Evolutionary conservation across 2,888 invertebrate genomes (phyloP).

Genomic region (Girardia tigrina): DNA sequence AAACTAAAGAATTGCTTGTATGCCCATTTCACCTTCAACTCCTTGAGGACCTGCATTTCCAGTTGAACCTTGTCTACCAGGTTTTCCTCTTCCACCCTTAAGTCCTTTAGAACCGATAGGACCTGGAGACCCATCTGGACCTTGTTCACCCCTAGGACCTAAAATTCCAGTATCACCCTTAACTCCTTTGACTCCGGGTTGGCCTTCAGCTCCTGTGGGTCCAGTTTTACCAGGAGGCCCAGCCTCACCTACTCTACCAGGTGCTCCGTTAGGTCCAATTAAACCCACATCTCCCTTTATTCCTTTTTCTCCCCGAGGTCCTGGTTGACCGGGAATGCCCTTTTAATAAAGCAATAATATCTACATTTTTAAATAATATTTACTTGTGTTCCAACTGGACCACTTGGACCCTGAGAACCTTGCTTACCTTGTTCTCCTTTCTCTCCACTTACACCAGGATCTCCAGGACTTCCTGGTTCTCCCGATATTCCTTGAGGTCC

Average conservation of each 20-base stretch:
- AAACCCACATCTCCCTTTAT: background rate
- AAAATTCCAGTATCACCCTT: slow-evolving; percentile 36
- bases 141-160: slow-evolving; percentile 34
- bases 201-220: background rate
- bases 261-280: background rate
- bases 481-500: slow-evolving; percentile 31
- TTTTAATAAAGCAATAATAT: background rate
- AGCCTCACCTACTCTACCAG: slow-evolving; percentile 25
- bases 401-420: slow-evolving; percentile 25
- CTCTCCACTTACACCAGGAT: slow-evolving; percentile 25
- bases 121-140: slow-evolving; percentile 27
- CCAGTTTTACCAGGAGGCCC: slow-evolving; percentile 34
- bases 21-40: slow-evolving; percentile 26
- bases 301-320: slow-evolving; percentile 32
- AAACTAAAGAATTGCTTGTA: background rate
- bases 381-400: slow-evolving; percentile 28
- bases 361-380: background rate
- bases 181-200: slow-evolving; percentile 36
- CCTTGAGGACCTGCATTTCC: slow-evolving; percentile 36
- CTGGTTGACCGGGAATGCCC: slow-evolving; percentile 24
- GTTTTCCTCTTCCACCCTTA: slow-evolving; percentile 23
- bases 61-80: slow-evolving; percentile 32
- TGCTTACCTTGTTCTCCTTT: slow-evolving; percentile 35
- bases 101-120: slow-evolving; percentile 27
- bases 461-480: slow-evolving; percentile 32